Conservation (phyloP, 2,113 vertebrate genomes). For the Nothocercus julius region DNA sequence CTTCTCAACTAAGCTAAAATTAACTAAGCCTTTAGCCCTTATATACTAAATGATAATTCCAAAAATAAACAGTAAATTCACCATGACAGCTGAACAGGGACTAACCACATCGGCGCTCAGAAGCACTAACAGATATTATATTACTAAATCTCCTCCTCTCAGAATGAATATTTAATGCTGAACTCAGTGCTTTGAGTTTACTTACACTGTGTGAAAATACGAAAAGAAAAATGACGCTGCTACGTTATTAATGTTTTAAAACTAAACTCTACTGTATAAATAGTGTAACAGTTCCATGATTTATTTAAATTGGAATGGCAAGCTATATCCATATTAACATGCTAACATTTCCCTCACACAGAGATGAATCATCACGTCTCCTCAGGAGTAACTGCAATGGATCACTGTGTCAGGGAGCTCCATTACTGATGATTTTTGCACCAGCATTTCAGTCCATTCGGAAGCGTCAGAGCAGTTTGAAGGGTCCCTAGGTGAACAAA, state of each 20-base stretch:
- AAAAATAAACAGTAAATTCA: constrained; percentile 3
- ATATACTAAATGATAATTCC: neutral
- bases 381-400: neutral
- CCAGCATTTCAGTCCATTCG: neutral
- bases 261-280: neutral
- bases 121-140: neutral
- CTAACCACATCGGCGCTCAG: neutral
- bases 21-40: neutral
- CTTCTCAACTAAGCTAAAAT: neutral
- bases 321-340: neutral
- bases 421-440: neutral
- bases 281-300: neutral
- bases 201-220: neutral
- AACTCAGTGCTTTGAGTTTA: neutral
- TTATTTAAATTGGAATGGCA: neutral
- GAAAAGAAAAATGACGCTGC: neutral
- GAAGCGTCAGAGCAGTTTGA: neutral
- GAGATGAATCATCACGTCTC: neutral
- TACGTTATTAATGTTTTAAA: constrained; percentile 5
- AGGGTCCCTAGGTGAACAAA: neutral
- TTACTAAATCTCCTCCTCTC: neutral
- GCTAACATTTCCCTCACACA: neutral
- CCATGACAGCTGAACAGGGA: neutral
- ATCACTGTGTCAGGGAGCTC: neutral
- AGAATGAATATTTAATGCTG: neutral